A percentile compares a stretch with the other conserved stretches of the same genome.
phyloP scores from a whole-genome alignment of 2,113 vertebrate genomes.

The Hippocampus zosterae region DNA sequence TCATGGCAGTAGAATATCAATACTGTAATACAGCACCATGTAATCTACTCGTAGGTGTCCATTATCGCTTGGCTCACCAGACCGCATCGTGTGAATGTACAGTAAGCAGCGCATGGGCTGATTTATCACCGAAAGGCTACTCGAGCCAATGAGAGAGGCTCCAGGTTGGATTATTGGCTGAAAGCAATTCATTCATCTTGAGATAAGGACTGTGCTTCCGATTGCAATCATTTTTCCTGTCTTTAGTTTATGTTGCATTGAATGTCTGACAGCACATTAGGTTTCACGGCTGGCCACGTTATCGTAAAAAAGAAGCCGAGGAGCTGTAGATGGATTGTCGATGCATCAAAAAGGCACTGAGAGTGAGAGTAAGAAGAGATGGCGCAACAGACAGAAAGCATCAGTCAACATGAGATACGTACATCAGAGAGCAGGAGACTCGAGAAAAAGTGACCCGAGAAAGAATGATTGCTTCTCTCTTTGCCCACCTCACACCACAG shows the following conservation, averaged over 20 bases:
- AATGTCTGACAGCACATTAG: slow-evolving; percentile 40
- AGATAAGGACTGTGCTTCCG: slow-evolving; percentile 34
- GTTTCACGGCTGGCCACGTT: slow-evolving; percentile 40
- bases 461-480: slow-evolving; percentile 10
- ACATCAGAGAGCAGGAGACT: slow-evolving; percentile 28
- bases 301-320: slow-evolving; percentile 23
- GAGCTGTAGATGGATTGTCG: slow-evolving; percentile 29
- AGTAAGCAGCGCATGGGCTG: slow-evolving; percentile 13
- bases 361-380: slow-evolving; percentile 15
- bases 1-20: slow-evolving; percentile 38
- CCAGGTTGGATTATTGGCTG: slow-evolving; percentile 37
- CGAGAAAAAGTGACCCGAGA: slow-evolving; percentile 6
- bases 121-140: slow-evolving; percentile 23
- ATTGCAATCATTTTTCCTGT: slow-evolving; percentile 36
- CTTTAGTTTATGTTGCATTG: slow-evolving; percentile 42
- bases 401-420: slow-evolving; percentile 20
- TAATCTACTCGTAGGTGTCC: slow-evolving; percentile 48
- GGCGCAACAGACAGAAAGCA: slow-evolving; percentile 22
- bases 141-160: slow-evolving; percentile 28
- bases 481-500: slow-evolving; percentile 21
- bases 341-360: slow-evolving; percentile 42
- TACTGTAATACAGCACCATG: slow-evolving; percentile 37
- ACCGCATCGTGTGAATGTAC: slow-evolving; percentile 31
- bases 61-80: slow-evolving; percentile 33
- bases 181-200: slow-evolving; percentile 37